Conservation (phyloP, 2,797 vertebrate genomes). For the Chaunax sp. region DNA sequence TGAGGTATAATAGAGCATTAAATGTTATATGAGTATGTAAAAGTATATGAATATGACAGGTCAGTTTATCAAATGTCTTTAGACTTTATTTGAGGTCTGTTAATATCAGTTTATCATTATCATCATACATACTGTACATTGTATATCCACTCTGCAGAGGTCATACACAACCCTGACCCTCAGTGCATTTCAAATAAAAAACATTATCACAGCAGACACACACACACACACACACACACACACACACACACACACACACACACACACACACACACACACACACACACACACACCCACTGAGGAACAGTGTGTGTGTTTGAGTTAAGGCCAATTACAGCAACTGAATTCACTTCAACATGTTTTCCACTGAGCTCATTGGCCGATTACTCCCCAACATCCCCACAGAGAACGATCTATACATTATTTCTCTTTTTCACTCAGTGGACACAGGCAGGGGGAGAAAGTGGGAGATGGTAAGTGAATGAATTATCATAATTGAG, state of each 20-base stretch:
- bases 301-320: constrained; percentile 35
- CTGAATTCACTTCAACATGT: constrained; percentile 57
- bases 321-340: constrained; percentile 69
- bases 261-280: too few relatives aligned
- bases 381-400: constrained; percentile 52
- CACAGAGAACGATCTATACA: constrained; percentile 36
- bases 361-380: constrained; percentile 57
- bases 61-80: too few relatives aligned
- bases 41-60: too few relatives aligned
- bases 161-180: constrained; percentile 26
- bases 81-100: too few relatives aligned
- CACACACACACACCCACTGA: constrained; percentile 8
- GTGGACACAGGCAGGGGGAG: constrained; percentile 2
- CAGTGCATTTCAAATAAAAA: constrained; percentile 12
- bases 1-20: too few relatives aligned
- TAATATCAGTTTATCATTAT: constrained; percentile 4
- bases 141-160: background rate
- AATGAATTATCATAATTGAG: constrained; percentile 25
- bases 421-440: constrained; percentile 29
- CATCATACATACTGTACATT: background rate
- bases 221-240: too few relatives aligned
- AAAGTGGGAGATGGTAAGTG: constrained; percentile 11
- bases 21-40: too few relatives aligned
- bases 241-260: too few relatives aligned
- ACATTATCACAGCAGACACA: constrained; percentile 14